phyloP scores from a whole-genome alignment of 2,888 invertebrate genomes.

The Sphaerophoria rueppellii region DNA sequence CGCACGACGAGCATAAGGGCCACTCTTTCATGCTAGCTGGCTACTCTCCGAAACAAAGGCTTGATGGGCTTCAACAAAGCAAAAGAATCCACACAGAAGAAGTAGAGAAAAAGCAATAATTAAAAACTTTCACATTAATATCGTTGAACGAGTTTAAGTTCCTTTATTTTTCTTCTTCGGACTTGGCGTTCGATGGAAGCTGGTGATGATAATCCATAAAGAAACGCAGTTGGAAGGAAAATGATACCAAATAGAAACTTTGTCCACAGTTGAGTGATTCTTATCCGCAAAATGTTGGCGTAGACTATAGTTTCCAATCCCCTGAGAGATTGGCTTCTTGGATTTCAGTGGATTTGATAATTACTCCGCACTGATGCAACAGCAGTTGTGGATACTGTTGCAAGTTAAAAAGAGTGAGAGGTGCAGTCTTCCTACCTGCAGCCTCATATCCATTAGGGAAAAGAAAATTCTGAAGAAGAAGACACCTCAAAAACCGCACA shows the following conservation, averaged over 20 bases:
- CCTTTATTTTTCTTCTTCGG: conserved; percentile 22
- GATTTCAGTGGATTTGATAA: conserved; percentile 69
- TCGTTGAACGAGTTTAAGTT: not conserved
- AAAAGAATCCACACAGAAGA: conserved; percentile 32
- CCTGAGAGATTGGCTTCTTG: conserved; percentile 49
- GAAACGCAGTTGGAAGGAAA: conserved; percentile 6
- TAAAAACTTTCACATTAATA: conserved; percentile 60
- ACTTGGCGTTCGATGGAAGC: conserved; percentile 8
- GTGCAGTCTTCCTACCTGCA: not conserved
- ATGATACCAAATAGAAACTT: conserved; percentile 60
- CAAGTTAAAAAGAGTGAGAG: no score
- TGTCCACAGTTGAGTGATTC: conserved; percentile 64
- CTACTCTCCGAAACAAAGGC: not conserved
- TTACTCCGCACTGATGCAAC: conserved; percentile 57
- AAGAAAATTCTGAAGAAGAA: conserved; percentile 19
- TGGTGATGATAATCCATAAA: not conserved
- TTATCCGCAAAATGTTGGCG: conserved; percentile 31
- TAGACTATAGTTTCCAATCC: not conserved
- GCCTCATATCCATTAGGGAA: conserved; percentile 24
- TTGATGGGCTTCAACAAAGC: conserved; percentile 21
- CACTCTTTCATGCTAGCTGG: conserved; percentile 28
- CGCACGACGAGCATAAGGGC: not conserved
- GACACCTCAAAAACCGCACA: conserved; percentile 18
- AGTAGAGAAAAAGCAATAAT: conserved; percentile 45
- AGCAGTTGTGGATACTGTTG: conserved; percentile 2